Conservation (phyloP, 2,888 invertebrate species). For the Chrysolina haemoptera region DNA sequence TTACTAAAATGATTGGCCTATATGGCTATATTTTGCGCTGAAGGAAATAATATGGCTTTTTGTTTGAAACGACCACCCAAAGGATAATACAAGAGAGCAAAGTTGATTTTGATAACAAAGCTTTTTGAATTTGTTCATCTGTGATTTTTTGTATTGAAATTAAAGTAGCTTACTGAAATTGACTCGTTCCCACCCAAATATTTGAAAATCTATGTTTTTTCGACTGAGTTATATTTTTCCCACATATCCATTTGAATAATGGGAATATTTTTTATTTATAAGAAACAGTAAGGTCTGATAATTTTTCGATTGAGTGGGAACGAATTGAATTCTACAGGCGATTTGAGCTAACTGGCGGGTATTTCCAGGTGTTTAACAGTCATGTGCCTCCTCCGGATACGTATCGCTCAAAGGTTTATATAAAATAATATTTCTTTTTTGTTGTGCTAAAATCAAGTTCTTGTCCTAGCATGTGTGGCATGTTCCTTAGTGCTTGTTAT, state of each 20-base stretch:
- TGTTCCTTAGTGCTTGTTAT: conserved; percentile 55
- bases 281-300: not conserved
- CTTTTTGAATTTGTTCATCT: conserved; percentile 36
- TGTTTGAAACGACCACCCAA: conserved; percentile 39
- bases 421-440: conserved; percentile 67
- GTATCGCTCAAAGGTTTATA: conserved; percentile 92
- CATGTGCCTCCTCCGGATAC: conserved; percentile 94
- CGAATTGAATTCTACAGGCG: conserved; percentile 30
- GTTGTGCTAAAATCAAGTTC: conserved; percentile 60
- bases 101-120: conserved; percentile 38
- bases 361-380: conserved; percentile 94
- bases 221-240: not conserved
- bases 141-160: conserved; percentile 43
- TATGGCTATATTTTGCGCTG: too few relatives aligned
- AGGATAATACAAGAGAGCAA: conserved; percentile 19
- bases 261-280: not conserved
- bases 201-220: conserved; percentile 39
- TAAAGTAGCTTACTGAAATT: conserved; percentile 30
- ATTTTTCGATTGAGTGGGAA: conserved; percentile 38
- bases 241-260: not conserved
- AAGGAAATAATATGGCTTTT: conserved; percentile 47
- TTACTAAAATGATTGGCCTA: too few relatives aligned
- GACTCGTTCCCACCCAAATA: conserved; percentile 32
- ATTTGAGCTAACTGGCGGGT: conserved; percentile 64
- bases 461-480: conserved; percentile 63